Evolutionary conservation across 2,797 vertebrate genomes (phyloP).

Genomic region (Numenius phaeopus): DNA sequence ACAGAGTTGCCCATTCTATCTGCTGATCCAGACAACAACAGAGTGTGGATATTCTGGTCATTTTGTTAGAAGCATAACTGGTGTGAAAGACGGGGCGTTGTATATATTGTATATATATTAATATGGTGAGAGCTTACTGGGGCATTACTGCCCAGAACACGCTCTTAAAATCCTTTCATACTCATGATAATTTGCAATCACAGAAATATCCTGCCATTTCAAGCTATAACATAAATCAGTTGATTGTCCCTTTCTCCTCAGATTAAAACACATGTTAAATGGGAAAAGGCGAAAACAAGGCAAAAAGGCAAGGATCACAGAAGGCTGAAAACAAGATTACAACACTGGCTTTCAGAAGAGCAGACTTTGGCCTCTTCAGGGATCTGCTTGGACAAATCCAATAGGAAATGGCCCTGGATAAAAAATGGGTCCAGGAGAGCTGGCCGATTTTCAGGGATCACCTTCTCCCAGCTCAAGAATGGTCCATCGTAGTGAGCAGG

Average conservation of each 20-base stretch:
- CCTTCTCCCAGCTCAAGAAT: background rate
- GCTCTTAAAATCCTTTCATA: background rate
- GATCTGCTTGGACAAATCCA: background rate
- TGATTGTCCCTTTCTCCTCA: background rate
- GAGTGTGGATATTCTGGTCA: background rate
- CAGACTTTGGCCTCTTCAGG: background rate
- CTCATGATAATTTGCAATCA: background rate
- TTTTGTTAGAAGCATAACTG: background rate
- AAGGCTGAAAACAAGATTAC: background rate
- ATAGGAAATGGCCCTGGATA: background rate
- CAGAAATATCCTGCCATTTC: background rate
- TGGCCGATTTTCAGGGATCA: background rate
- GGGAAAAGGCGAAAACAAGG: background rate
- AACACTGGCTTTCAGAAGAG: background rate
- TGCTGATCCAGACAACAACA: background rate
- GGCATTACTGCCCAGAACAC: background rate
- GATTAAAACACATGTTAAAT: background rate
- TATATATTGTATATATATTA: background rate
- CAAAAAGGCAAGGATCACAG: background rate
- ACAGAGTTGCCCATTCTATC: background rate
- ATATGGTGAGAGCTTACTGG: background rate
- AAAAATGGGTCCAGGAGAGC: background rate
- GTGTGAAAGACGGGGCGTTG: background rate
- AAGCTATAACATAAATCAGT: background rate
- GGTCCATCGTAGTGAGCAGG: background rate